Conservation (phyloP, 1,140 invertebrate species). For the Doryteuthis pealeii region DNA sequence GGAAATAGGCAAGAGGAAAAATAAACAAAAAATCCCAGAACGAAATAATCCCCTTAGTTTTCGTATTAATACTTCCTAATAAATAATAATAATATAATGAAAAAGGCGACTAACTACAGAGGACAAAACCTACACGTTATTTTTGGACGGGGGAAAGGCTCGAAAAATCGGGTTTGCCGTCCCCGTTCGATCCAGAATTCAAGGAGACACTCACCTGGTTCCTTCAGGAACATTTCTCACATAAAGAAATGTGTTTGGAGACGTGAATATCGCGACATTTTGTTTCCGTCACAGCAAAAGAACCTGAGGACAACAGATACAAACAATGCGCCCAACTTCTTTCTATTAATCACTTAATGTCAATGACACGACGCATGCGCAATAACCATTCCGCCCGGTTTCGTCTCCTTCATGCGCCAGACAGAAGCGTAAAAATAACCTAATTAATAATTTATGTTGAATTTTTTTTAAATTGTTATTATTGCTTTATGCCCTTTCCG, state of each 20-base stretch:
- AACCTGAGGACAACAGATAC: too few species aligned
- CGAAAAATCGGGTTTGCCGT: background rate
- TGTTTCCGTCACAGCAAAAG: background rate
- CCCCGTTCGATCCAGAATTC: background rate
- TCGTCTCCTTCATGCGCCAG: constrained; percentile 14
- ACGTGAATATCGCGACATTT: constrained; percentile 38
- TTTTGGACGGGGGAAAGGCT: background rate
- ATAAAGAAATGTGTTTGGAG: constrained; percentile 50
- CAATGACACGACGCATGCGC: background rate
- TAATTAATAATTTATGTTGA: too few species aligned
- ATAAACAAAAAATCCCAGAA: too few species aligned
- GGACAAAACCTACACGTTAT: background rate
- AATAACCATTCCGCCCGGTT: background rate
- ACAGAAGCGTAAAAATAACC: too few species aligned
- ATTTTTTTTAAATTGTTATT: too few species aligned
- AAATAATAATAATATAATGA: too few species aligned
- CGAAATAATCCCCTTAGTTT: too few species aligned
- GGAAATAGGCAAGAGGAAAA: too few species aligned
- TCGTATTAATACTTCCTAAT: too few species aligned
- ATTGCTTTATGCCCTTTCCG: too few species aligned
- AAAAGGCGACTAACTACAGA: too few species aligned
- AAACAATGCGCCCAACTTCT: background rate
- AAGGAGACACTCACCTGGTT: constrained; percentile 25
- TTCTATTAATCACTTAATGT: too few species aligned
- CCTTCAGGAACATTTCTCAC: constrained; percentile 52